Conservation (phyloP, 2,797 vertebrate species). For the Sebastes nivosus region DNA sequence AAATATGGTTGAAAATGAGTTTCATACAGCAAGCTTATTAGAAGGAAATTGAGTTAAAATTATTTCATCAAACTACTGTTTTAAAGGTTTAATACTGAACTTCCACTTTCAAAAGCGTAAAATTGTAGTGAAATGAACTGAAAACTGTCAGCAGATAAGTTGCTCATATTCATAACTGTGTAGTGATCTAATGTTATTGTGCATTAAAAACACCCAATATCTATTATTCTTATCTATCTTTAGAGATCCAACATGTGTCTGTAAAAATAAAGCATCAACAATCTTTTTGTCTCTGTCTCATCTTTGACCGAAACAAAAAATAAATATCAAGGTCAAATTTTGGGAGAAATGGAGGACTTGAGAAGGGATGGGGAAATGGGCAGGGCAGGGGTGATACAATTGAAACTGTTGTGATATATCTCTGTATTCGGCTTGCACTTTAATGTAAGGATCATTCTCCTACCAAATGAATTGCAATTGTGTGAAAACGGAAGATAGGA, state of each 20-base stretch:
- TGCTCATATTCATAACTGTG: background rate
- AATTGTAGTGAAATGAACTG: background rate
- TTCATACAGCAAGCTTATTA: background rate
- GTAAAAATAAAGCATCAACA: slow-evolving; percentile 27
- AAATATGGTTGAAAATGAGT: background rate
- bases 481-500: no score
- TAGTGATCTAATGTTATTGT: background rate
- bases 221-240: background rate
- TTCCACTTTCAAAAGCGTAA: background rate
- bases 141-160: background rate
- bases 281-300: background rate
- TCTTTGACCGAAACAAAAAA: background rate
- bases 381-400: no score
- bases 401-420: no score
- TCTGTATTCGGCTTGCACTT: no score
- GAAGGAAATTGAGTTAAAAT: background rate
- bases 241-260: background rate
- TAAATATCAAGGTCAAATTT: background rate
- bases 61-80: background rate
- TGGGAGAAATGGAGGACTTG: background rate
- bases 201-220: background rate
- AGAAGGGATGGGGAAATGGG: no score
- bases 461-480: no score
- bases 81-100: background rate
- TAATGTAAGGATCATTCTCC: no score